phyloP scores from a whole-genome alignment of 2,797 vertebrate genomes.

The Hypotaenidia philippensis region DNA sequence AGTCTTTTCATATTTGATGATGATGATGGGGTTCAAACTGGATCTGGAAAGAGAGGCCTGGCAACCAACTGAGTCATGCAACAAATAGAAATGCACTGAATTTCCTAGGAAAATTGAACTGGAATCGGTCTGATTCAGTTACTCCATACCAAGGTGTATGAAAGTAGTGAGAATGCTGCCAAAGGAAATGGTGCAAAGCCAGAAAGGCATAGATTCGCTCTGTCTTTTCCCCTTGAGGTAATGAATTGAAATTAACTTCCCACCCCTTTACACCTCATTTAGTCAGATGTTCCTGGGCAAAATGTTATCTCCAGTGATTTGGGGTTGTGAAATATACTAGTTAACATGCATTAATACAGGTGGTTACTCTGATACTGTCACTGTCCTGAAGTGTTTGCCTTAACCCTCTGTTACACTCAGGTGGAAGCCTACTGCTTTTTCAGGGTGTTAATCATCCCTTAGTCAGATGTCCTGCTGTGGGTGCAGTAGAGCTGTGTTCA shows the following conservation, averaged over 20 bases:
- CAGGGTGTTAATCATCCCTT: conserved; percentile 10
- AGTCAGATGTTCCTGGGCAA: neutral
- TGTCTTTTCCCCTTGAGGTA: neutral
- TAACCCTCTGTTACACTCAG: neutral
- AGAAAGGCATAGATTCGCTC: neutral
- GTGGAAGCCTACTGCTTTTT: neutral
- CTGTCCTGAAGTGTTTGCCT: neutral
- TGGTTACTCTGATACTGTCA: neutral
- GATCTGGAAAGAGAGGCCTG: neutral
- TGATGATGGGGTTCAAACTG: neutral
- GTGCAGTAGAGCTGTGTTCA: neutral
- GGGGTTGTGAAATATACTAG: neutral
- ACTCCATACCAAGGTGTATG: neutral
- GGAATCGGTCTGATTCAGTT: neutral
- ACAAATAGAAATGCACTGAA: neutral
- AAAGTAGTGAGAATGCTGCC: neutral
- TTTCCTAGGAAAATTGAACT: neutral
- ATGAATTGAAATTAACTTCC: neutral
- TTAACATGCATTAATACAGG: neutral
- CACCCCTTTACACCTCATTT: neutral
- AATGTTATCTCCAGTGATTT: neutral
- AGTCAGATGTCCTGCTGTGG: neutral
- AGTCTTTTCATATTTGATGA: neutral
- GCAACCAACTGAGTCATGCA: neutral
- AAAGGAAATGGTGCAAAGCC: neutral